Conservation (phyloP, 2,888 invertebrate genomes). For the Drosophila setosimentum region DNA sequence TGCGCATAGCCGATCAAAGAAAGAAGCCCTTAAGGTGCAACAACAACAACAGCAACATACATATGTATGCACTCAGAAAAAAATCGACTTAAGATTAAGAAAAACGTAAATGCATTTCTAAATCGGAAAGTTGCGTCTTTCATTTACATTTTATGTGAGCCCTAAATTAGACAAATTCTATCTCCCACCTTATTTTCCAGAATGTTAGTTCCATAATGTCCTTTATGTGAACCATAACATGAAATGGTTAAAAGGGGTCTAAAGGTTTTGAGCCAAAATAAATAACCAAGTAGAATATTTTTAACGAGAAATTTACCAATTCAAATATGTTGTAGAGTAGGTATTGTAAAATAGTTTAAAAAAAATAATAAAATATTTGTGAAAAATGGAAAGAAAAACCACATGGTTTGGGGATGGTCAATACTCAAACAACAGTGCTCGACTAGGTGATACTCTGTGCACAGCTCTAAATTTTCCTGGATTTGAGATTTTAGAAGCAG, state of each 20-base stretch:
- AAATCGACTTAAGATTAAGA: not conserved
- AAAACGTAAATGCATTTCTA: not conserved
- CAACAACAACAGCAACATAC: conserved; percentile 4
- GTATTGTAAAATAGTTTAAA: not conserved
- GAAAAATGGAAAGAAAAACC: not conserved
- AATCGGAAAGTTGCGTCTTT: not conserved
- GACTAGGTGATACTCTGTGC: not conserved
- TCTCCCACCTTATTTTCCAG: not conserved
- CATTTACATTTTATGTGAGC: not conserved
- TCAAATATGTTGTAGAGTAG: not conserved
- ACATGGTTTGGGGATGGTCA: not conserved
- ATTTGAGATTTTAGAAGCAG: not conserved
- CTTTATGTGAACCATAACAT: not conserved
- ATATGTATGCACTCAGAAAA: not conserved
- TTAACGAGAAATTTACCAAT: not conserved
- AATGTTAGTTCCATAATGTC: not conserved
- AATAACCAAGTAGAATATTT: not conserved
- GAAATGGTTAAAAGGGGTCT: too few relatives aligned
- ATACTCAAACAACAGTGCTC: not conserved
- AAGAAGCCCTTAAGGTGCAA: conserved; percentile 65
- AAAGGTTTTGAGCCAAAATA: not conserved
- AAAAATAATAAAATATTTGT: not conserved
- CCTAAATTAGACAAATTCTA: not conserved
- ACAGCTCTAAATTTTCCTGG: not conserved
- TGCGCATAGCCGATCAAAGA: conserved; percentile 28